A percentile compares a stretch with the other conserved stretches of the same genome.
Evolutionary conservation across 2,113 vertebrate species (phyloP).

Genomic region (Prolemur simus): DNA sequence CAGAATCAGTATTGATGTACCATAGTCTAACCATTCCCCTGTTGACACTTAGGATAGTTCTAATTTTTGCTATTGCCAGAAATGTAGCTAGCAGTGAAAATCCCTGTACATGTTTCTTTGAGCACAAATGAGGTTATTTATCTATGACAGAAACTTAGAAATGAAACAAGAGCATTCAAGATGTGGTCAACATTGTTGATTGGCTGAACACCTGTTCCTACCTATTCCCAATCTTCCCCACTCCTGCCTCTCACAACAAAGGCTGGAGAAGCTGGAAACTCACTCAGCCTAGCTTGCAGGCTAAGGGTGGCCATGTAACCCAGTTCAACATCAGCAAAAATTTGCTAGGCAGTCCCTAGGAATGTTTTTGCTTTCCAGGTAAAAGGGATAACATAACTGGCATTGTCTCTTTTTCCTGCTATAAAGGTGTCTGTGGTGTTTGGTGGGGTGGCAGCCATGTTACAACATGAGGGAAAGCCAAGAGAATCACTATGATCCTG

Average conservation of each 20-base stretch:
- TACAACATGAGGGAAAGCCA: not conserved
- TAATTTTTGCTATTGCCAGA: not conserved
- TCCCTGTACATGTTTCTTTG: not conserved
- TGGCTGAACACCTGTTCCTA: not conserved
- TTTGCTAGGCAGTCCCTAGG: not conserved
- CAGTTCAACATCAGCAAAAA: slow-evolving; percentile 1
- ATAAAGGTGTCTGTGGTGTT: not conserved
- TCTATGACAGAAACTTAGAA: not conserved
- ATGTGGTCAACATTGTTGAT: not conserved
- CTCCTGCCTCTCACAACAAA: not conserved
- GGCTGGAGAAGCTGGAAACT: not conserved
- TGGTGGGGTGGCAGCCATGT: not conserved
- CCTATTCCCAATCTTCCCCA: not conserved
- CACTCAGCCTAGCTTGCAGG: not conserved
- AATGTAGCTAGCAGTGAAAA: not conserved
- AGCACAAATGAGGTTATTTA: not conserved
- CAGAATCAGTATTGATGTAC: not conserved
- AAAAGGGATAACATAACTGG: not conserved
- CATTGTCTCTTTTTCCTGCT: not conserved
- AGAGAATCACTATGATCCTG: not conserved
- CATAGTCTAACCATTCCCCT: not conserved
- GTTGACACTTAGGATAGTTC: not conserved
- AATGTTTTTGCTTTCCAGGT: slow-evolving; percentile 1
- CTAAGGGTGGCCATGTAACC: not conserved
- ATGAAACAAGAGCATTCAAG: not conserved